Evolutionary conservation across 2,113 vertebrate species (phyloP).

Genomic region (Poeciliopsis prolifica): DNA sequence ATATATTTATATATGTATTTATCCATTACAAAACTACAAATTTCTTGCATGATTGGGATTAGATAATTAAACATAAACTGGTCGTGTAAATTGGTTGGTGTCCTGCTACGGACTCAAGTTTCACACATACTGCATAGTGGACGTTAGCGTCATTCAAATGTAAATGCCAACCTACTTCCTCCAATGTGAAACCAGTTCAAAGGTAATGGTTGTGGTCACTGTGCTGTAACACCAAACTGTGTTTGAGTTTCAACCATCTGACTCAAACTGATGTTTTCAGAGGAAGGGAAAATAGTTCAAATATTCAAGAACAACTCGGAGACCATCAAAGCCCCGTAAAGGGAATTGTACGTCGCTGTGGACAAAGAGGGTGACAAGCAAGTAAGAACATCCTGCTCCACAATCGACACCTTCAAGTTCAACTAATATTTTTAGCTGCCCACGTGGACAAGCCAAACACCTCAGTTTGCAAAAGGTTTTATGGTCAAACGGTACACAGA

Average conservation of each 20-base stretch:
- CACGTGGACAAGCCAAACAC: neutral
- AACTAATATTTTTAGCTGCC: too few relatives aligned
- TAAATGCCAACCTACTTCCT: neutral
- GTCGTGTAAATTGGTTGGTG: neutral
- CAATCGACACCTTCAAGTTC: too few relatives aligned
- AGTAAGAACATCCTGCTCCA: too few relatives aligned
- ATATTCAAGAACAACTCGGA: too few relatives aligned
- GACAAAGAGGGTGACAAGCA: too few relatives aligned
- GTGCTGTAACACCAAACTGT: neutral
- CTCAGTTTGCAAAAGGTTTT: neutral
- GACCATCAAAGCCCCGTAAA: too few relatives aligned
- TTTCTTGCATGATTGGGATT: neutral
- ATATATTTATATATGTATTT: neutral
- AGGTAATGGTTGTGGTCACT: neutral
- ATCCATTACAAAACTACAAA: too few relatives aligned
- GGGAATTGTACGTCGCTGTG: too few relatives aligned
- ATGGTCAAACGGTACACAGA: neutral
- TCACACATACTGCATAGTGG: too few relatives aligned
- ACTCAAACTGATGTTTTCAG: neutral
- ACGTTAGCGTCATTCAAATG: neutral
- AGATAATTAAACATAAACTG: neutral
- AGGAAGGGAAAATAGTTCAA: too few relatives aligned
- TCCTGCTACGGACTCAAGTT: too few relatives aligned
- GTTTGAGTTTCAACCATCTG: neutral
- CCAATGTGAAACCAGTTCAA: neutral